Base-by-base conservation (phyloP, 2,797 vertebrate genomes). In the Salarias fasciatus region DNA sequence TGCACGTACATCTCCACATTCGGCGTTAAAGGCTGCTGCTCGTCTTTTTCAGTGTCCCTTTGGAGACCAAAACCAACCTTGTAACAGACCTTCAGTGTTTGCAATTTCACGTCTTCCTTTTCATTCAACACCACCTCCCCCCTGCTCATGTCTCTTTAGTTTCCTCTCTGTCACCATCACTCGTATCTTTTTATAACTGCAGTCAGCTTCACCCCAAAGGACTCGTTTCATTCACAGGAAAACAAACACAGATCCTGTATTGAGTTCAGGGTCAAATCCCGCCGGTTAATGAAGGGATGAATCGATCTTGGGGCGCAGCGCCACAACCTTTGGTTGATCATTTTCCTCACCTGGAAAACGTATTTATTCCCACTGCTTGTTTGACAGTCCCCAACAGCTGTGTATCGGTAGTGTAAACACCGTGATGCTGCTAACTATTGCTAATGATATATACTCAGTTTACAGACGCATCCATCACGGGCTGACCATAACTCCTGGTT, bases 211-310 rank as follows among this genome's bases (percentile, higher is more conserved):
- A 80, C 46, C 85, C 83, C 88, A 59, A 31, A 18, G 75, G 82
- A 77, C 80, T 88, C 57, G 88, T 91, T 90, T 79, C 77, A 90
- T 86, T 80, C 64, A 40, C 82, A 68, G 76, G 87, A 92, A 84
- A 90, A 90, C 88, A 92, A 92, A 93, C 85, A 87, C 67, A 78
- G 73, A 57, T 77, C 80, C 84, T 59, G 65, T 50, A 70, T 80
- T 85, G 77, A 69, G 67, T 80, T 72, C 77, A 58, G 47, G 60
- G 83, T 60, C 73, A 78, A 73, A 80, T 78, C 63, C 81, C 85
- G 77, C 79, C 85, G 78, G 79, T 65, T 85, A 80, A 82, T 80
- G 85, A 81, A 77, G 81, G 70, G 76, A 91, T 90, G 86, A 90
- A 88, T 91, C 72, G 84, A 89, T 88, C 83, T 73, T 77, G 52